Conservation (phyloP, 2,797 vertebrate species). For the Eulemur coronatus region DNA sequence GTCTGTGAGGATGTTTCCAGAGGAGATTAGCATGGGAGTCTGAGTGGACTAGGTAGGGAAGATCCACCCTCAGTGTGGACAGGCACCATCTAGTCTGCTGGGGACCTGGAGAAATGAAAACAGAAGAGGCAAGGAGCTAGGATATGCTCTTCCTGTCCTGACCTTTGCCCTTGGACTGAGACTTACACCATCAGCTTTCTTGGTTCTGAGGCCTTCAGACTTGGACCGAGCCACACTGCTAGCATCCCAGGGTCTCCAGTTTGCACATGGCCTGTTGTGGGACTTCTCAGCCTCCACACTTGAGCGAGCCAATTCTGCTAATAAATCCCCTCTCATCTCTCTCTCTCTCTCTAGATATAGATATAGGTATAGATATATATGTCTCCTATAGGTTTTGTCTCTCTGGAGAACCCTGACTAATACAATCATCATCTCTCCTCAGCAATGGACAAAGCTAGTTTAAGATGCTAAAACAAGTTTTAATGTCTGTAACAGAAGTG, state of each 20-base stretch:
- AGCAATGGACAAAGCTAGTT: not conserved
- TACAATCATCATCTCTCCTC: not conserved
- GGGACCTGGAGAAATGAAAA: not conserved
- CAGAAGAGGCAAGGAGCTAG: not conserved
- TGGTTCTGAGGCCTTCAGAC: not conserved
- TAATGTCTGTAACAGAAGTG: not conserved
- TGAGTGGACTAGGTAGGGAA: not conserved
- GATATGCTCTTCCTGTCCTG: not conserved
- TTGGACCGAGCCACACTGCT: not conserved
- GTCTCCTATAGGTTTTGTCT: not conserved
- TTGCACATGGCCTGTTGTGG: not conserved
- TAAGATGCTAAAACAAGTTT: not conserved
- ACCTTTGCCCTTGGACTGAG: not conserved
- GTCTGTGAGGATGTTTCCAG: not conserved
- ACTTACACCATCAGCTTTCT: not conserved
- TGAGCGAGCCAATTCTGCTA: not conserved
- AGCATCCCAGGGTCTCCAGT: not conserved
- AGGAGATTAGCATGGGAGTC: not conserved
- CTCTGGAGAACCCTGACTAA: not conserved
- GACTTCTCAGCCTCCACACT: not conserved
- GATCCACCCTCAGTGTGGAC: not conserved
- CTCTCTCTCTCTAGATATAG: accelerated
- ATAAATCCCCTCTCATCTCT: not conserved
- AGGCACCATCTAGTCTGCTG: not conserved
- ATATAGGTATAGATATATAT: not conserved